Base-by-base conservation (phyloP, 2,888 invertebrate genomes). In the Meiosimyza platycephala region DNA sequence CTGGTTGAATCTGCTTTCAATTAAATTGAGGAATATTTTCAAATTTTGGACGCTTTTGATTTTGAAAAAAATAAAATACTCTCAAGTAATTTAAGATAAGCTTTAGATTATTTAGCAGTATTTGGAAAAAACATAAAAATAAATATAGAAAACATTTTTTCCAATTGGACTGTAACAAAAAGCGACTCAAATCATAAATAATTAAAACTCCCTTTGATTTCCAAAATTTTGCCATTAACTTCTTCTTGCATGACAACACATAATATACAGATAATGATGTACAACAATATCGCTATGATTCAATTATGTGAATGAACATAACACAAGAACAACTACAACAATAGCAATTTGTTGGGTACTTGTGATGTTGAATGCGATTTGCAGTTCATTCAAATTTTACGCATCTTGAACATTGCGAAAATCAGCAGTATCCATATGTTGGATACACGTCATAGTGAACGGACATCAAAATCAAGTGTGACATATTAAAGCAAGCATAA, bases 171-270 rank as follows among this genome's bases (percentile, higher is more conserved):
- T 69, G 47, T 57, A 62, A 16, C 72, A 69, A 74, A 72, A 13
- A 54, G 57, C 50, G 57, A 48, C 71, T 52, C 50, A 72, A 76
- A 73, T 28, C 63, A 69, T 66, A 74, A 72, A 66, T 66, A 66
- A 59, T 18, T 28, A 63, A 52, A 28, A 51, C 47, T 62, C 63
- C 9, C 28, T 71, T 16, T 63, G 72, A 22, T 72, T 72, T 62
- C 9, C 15, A 48, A 7, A 47, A 65, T 62, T 65, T 15, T 18
- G 48, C 15, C 6, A 22, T 6, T 18, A 28, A 57, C 22, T 28
- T 28, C 22, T 57, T 28, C 18, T 22, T 12, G 28, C 22, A 18
- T 16, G 47, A 50, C 18, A 50, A 50, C 40, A 16, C 48, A 47
- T 28, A 9, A 40, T 40, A 40, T 63, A n/a, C 3, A 59, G 68